Base-by-base conservation (phyloP, 2,888 invertebrate species). In the Hemicrepidius hirtus region DNA sequence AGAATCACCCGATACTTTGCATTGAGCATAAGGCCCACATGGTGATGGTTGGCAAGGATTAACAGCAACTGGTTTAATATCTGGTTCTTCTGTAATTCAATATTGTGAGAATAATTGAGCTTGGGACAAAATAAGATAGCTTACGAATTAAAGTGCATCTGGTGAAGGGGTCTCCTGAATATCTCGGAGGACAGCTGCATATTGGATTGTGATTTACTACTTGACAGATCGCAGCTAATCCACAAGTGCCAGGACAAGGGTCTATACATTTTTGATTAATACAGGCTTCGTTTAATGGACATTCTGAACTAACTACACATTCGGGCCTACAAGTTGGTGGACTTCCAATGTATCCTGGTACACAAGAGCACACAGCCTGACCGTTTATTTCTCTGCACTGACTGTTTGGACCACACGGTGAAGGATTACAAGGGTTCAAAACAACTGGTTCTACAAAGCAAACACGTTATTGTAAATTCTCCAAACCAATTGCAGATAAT, bases 21-120 rank as follows among this genome's bases (percentile, higher is more conserved):
- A 93, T 84, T 93, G 91, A 75, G 94, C 92, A 83, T 94, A 92
- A 6, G 92, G 92, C 18, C 95, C 95, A 84, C 95, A 95, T 3
- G 94, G 94, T 10, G 91, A 90, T 44, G 93, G 93, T 68, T 88
- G 84, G 82, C 94, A 94, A 9, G 93, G 93, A 82, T 93, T 90
- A 28, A 66, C 35, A 18, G 55, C 44, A n/a, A 6, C 0, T 13
- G 50, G 64, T 32, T 21, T 37, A 44, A 67, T 85, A 84, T 71
- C 89, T 88, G 79, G 87, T 87, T 50, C 87, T 84, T 13, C 88
- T 87, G 53, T 50, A 69, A 32, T 44, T 28, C 20, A 21, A 13
- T 3, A 28, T 20, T 20, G 46, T 20, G 20, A 46, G 5, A n/a
- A n/a, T 13, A 41, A 24, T 24, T 41, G 16, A 9, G 2, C 3